These are phyloP conservation scores for Drosophila mauritiana DNA, from an alignment of 1,140 invertebrate genomes.

Conservation along the genomic window DNA sequence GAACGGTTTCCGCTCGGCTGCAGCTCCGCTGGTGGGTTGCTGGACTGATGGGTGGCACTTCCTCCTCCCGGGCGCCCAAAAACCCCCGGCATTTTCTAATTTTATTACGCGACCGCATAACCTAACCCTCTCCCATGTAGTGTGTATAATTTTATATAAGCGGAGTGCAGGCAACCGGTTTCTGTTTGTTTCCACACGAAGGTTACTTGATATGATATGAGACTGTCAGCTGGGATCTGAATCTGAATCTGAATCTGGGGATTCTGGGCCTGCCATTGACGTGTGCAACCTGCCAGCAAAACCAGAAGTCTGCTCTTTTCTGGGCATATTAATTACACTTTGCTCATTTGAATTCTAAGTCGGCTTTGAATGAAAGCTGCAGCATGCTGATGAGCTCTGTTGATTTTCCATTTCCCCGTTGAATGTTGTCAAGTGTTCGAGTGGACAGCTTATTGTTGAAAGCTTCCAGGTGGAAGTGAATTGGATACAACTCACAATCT, in stretches of 20 bases:
- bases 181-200: slow-evolving; percentile 65
- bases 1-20: slow-evolving; percentile 70
- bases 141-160: slow-evolving; percentile 27
- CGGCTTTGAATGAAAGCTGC: slow-evolving; percentile 35
- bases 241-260: slow-evolving; percentile 5
- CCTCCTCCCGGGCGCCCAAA: slow-evolving; percentile 11
- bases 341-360: slow-evolving; percentile 20
- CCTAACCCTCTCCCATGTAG: slow-evolving; percentile 34
- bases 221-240: slow-evolving; percentile 26
- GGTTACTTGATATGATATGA: slow-evolving; percentile 77
- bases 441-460: background rate
- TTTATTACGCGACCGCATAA: slow-evolving; percentile 57
- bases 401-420: slow-evolving; percentile 10
- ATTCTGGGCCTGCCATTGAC: slow-evolving; percentile 49
- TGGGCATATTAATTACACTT: slow-evolving; percentile 43
- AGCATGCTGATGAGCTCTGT: slow-evolving; percentile 23
- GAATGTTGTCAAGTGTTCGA: slow-evolving; percentile 1
- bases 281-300: slow-evolving; percentile 36
- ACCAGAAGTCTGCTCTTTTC: slow-evolving; percentile 31
- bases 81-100: slow-evolving; percentile 57
- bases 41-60: slow-evolving; percentile 15
- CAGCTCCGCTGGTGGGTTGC: slow-evolving; percentile 36
- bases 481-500: background rate
- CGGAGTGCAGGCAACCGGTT: slow-evolving; percentile 65
- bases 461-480: slow-evolving; percentile 8